Base-by-base conservation (phyloP, 2,888 invertebrate genomes). In the Platycnemis pennipes region DNA sequence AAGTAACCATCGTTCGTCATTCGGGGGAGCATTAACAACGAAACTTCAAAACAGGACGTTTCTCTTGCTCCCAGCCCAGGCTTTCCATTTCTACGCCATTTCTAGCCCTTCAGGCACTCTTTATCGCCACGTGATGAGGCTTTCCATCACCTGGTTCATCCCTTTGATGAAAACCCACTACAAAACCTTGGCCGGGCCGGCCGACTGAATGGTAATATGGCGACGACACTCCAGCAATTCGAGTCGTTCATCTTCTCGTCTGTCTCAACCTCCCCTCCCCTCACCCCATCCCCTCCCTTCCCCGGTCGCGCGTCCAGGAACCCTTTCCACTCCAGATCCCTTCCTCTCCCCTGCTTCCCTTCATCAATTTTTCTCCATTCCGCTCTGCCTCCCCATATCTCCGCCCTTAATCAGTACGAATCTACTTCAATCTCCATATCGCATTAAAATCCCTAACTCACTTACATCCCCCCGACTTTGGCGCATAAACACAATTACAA, bases 321-420 rank as follows among this genome's bases (percentile, higher is more conserved):
- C 49, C 49, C 49, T 2, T 49, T 49, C 49, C 49, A 49, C 19
- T 3, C 49, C 49, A 16, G 49, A 11, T 19, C 49, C 49, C 13
- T 0, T 31, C 37, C 31, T 13, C 31, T 1, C 13, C 8, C 37
- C 77, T 77, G 37, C 31, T 31, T 22, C 77, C 37, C 77, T 77
- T 37, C 77, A 37, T 77, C 77, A 77, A 37, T 77, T 77, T 77
- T 77, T 37, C 77, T 77, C 77, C 31, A 77, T 26, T 37, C 37
- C 77, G 37, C 8, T 11, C 37, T 77, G 37, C 77, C 37, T 37
- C 37, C 37, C 37, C 77, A 77, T 77, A 77, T 77, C 77, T 77
- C 37, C 77, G 77, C 77, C 77, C 77, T 77, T 37, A 77, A 77
- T 77, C 77, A 77, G 37, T 77, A 31, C 77, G 77, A 77, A 77